Conservation (phyloP, 92 coral and sea anemone genomes). For the Bergia puertoricense region DNA sequence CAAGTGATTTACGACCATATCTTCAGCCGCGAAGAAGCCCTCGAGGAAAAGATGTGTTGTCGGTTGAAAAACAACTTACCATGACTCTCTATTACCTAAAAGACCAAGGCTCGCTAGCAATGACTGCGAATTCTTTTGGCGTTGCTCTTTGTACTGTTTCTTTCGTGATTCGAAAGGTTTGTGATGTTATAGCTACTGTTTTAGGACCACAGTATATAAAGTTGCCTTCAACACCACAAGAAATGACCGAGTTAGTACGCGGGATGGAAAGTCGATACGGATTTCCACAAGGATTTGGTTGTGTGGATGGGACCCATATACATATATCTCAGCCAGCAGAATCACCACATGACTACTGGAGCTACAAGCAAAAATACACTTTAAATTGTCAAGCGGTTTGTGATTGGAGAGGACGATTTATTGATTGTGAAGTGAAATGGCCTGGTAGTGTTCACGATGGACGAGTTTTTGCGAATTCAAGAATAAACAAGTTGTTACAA, state of each 20-base stretch:
- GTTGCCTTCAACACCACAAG: slow-evolving; percentile 54
- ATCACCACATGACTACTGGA: slow-evolving; percentile 57
- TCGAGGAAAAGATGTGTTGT: slow-evolving; percentile 52
- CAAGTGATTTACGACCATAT: slow-evolving; percentile 31
- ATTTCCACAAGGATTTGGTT: slow-evolving; percentile 60
- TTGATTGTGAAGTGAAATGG: slow-evolving; percentile 58
- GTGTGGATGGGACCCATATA: slow-evolving; percentile 67
- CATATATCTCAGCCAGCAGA: slow-evolving; percentile 51
- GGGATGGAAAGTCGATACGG: slow-evolving; percentile 53
- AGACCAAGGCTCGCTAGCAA: slow-evolving; percentile 62
- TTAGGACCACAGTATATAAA: slow-evolving; percentile 54
- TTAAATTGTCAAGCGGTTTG: slow-evolving; percentile 65
- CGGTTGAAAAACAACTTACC: slow-evolving; percentile 63
- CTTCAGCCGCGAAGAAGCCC: slow-evolving; percentile 51
- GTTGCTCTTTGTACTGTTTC: slow-evolving; percentile 62
- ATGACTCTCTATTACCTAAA: slow-evolving; percentile 61
- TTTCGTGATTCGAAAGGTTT: slow-evolving; percentile 54
- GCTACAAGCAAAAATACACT: slow-evolving; percentile 61
- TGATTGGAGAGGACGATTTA: slow-evolving; percentile 51
- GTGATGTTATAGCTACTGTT: slow-evolving; percentile 38
- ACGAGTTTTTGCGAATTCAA: slow-evolving; percentile 65
- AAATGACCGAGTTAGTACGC: slow-evolving; percentile 51
- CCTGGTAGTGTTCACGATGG: slow-evolving; percentile 65
- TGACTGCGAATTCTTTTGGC: slow-evolving; percentile 72
- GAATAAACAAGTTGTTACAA: slow-evolving; percentile 50